Base-by-base conservation (phyloP, 1,140 invertebrate genomes). In the Hyles vespertilio region DNA sequence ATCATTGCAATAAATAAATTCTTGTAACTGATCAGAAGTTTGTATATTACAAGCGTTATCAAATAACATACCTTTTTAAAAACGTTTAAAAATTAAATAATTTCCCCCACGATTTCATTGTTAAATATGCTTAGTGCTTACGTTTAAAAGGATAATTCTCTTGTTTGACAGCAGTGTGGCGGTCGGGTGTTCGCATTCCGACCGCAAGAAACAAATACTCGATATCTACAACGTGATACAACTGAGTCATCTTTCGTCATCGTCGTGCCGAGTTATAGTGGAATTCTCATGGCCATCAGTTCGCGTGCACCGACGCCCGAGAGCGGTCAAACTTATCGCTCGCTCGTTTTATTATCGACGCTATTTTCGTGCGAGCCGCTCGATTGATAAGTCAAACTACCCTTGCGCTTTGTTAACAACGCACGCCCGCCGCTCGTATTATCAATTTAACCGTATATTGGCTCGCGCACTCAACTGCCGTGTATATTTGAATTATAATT, bases 181-280 rank as follows among this genome's bases (percentile, higher is more conserved):
- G 53, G 58, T 51, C 58, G 60, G 58, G 63, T 64, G 70, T 63
- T 61, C 67, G 58, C 58, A 61, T 52, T 44, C 51, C 51, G 55
- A 62, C 3, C 59, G 64, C 58, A 70, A 65, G 66, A 74, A 71
- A 72, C 69, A 65, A 74, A 73, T 66, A 73, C 62, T 58, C 63
- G 62, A 65, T 70, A 70, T 63, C 60, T 61, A 69, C 64, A 64
- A 63, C 52, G 70, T 69, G 68, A 78, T 75, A 75, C 64, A 63
- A 79, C 72, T 87, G 81, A 87, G 76, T 86, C 80, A 86, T 84
- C 69, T 78, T 72, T 81, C 81, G 77, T 87, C 77, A 81, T 72
- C 64, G 62, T 60, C 61, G 65, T 59, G 54, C 49, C 63, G 47
- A 59, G 44, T 47, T 50, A 51, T 58, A 64, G 69, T 72, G 63